A percentile compares a stretch with the other conserved stretches of the same genome.
Evolutionary conservation across 2,797 vertebrate species (phyloP).

Genomic region (Enteromius afrohamiltoni): DNA sequence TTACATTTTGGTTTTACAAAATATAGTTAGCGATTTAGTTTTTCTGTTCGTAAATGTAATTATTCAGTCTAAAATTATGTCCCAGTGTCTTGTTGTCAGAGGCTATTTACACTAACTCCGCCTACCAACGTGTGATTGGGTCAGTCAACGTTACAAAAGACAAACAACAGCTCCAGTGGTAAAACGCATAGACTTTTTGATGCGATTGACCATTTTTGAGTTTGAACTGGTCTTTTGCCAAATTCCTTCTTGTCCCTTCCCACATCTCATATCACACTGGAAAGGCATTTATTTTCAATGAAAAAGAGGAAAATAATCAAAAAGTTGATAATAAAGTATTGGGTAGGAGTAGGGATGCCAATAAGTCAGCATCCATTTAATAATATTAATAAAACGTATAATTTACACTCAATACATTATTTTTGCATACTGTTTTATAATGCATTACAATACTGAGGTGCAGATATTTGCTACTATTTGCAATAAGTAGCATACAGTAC

Average conservation of each 20-base stretch:
- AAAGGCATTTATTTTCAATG: not conserved
- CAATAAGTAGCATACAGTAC: no score
- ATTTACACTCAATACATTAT: no score
- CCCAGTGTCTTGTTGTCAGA: no score
- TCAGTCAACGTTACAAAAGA: not conserved
- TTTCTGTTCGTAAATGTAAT: not conserved
- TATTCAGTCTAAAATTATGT: not conserved
- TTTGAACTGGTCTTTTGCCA: not conserved
- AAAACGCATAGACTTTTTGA: not conserved
- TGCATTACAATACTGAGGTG: not conserved
- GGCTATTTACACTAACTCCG: not conserved
- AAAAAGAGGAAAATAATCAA: not conserved
- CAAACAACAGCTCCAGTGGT: not conserved
- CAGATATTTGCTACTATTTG: not conserved
- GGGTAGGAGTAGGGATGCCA: not conserved
- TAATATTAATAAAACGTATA: no score
- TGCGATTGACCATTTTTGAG: no score
- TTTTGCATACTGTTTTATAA: no score
- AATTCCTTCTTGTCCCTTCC: not conserved
- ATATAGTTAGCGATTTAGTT: not conserved
- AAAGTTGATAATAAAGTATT: not conserved
- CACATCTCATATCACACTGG: not conserved
- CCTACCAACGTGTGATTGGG: not conserved
- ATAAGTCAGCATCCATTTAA: no score
- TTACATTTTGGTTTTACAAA: no score